Evolutionary conservation across 1,140 invertebrate genomes (phyloP).

Genomic region (Drosophila teissieri): DNA sequence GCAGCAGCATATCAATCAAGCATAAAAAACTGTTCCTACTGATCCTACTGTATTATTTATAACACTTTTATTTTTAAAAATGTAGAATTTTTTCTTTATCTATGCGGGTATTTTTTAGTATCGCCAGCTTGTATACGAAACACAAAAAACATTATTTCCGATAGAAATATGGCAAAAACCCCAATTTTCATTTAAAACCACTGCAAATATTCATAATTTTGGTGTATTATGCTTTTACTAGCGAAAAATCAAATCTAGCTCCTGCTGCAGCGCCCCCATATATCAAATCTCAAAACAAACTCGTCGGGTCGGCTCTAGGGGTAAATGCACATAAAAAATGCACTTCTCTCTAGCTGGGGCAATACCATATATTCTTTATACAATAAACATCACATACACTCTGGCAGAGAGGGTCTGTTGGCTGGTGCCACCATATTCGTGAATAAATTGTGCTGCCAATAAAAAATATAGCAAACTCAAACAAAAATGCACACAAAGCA

Average conservation of each 20-base stretch:
- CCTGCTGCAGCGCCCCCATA: neutral
- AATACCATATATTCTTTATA: slow-evolving; percentile 44
- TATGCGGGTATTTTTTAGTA: no score
- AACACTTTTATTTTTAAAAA: no score
- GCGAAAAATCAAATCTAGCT: neutral
- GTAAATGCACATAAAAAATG: slow-evolving; percentile 1
- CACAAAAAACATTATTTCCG: no score
- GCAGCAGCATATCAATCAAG: no score
- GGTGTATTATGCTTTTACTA: no score
- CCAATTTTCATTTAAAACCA: no score
- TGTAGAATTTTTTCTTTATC: no score
- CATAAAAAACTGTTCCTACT: no score
- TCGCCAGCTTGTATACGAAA: no score
- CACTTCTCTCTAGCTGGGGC: slow-evolving; percentile 1
- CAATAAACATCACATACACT: slow-evolving; percentile 44
- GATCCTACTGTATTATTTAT: no score
- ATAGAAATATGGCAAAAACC: no score
- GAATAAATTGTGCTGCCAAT: slow-evolving; percentile 69
- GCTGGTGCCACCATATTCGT: slow-evolving; percentile 28
- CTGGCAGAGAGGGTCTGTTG: slow-evolving; percentile 3
- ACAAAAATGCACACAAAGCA: slow-evolving; percentile 59
- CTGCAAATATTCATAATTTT: no score
- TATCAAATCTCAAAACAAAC: slow-evolving; percentile 25
- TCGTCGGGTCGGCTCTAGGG: neutral
- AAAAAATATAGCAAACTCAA: slow-evolving; percentile 56